phyloP scores from a whole-genome alignment of 2,888 invertebrate genomes.

The Drosophila prolongata region DNA sequence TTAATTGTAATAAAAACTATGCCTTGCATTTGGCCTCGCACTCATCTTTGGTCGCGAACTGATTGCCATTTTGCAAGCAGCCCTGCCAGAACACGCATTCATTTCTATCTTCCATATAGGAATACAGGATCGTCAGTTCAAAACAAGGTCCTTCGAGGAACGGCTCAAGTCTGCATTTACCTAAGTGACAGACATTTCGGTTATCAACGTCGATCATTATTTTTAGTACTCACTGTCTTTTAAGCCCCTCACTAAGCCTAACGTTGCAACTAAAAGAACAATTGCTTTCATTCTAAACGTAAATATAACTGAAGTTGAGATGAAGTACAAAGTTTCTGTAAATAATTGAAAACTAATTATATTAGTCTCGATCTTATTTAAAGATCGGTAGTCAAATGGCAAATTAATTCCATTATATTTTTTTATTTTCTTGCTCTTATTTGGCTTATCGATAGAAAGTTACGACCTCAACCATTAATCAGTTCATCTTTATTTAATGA shows the following conservation, averaged over 20 bases:
- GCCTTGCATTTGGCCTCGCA: constrained; percentile 4
- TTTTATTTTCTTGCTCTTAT: too few species aligned
- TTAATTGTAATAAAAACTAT: too few species aligned
- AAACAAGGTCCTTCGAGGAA: background rate
- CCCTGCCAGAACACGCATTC: constrained; percentile 5
- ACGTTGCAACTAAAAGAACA: background rate
- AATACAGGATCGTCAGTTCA: background rate
- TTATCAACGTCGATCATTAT: background rate
- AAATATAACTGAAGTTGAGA: background rate
- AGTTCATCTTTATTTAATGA: too few species aligned
- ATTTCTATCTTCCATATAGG: background rate
- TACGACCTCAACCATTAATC: too few species aligned
- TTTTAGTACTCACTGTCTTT: background rate
- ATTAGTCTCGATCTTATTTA: background rate
- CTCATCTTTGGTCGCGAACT: background rate
- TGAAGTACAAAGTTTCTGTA: background rate
- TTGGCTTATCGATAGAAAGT: too few species aligned
- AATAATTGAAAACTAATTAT: background rate
- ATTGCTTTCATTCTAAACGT: background rate
- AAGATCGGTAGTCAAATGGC: background rate
- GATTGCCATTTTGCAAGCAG: background rate
- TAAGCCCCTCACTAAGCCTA: too few species aligned
- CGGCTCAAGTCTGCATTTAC: background rate
- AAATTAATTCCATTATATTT: background rate
- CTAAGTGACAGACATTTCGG: background rate